A percentile compares a stretch with the other conserved stretches of the same genome.
phyloP scores from a whole-genome alignment of 2,888 invertebrate species.

The Stenolophus ochropezus region DNA sequence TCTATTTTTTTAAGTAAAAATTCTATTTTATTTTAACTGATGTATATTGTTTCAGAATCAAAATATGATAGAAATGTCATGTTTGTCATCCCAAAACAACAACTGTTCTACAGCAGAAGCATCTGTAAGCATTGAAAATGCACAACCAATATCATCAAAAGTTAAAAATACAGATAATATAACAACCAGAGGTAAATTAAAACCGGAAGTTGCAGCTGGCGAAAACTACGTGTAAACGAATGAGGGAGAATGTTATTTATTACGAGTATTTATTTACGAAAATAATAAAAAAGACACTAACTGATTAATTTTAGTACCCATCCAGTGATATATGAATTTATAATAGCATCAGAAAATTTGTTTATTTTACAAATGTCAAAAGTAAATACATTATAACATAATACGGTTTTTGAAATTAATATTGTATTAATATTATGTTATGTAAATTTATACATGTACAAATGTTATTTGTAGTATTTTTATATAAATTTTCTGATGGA shows the following conservation, averaged over 20 bases:
- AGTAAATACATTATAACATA: too few relatives aligned
- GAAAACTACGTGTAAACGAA: slow-evolving; percentile 65
- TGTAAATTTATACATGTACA: not conserved
- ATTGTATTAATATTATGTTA: not conserved
- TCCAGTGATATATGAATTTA: slow-evolving; percentile 42
- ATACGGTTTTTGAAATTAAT: too few relatives aligned
- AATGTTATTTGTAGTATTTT: not conserved
- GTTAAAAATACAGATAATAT: slow-evolving; percentile 62
- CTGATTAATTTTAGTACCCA: slow-evolving; percentile 31
- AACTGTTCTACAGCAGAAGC: slow-evolving; percentile 71
- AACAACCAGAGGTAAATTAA: slow-evolving; percentile 63
- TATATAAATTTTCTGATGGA: slow-evolving; percentile 1
- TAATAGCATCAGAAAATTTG: slow-evolving; percentile 11
- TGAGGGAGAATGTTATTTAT: slow-evolving; percentile 23
- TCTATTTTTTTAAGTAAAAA: too few relatives aligned
- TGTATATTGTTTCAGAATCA: slow-evolving; percentile 71
- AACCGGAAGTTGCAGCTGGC: slow-evolving; percentile 62
- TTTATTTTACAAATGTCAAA: too few relatives aligned
- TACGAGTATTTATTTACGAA: slow-evolving; percentile 16
- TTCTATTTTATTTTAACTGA: too few relatives aligned
- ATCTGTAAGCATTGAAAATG: slow-evolving; percentile 64
- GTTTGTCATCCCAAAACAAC: slow-evolving; percentile 80
- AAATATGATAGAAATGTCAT: slow-evolving; percentile 81
- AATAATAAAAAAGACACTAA: slow-evolving; percentile 11
- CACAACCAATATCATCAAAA: slow-evolving; percentile 58